phyloP scores from a whole-genome alignment of 2,113 vertebrate species.

The Mionectes macconnelli region DNA sequence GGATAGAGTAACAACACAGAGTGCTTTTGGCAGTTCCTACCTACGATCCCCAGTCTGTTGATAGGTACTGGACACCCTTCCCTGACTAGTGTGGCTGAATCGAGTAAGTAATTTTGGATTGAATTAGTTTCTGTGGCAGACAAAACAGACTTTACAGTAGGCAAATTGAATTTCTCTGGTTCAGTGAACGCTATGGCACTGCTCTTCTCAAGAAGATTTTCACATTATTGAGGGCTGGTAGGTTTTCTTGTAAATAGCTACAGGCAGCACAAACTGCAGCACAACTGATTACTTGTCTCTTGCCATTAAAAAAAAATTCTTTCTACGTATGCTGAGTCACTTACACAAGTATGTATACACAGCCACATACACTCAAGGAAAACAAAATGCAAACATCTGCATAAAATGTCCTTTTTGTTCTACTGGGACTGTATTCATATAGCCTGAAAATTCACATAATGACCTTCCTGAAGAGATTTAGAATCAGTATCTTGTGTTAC shows the following conservation, averaged over 20 bases:
- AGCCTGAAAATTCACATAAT: neutral
- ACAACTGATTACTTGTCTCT: neutral
- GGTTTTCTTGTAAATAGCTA: slow-evolving; percentile 67
- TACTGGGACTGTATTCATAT: neutral
- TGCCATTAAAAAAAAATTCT: neutral
- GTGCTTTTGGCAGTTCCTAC: slow-evolving; percentile 4
- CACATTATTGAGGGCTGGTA: slow-evolving; percentile 63
- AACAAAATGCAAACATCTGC: neutral
- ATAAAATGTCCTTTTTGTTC: neutral
- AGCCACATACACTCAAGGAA: neutral
- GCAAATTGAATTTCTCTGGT: slow-evolving; percentile 80
- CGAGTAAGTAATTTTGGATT: slow-evolving; percentile 71
- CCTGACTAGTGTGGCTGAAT: slow-evolving; percentile 52
- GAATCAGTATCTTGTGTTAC: neutral
- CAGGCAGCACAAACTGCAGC: neutral
- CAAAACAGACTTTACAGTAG: slow-evolving; percentile 75
- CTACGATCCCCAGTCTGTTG: neutral
- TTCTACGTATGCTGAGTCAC: neutral
- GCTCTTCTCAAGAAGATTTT: slow-evolving; percentile 67
- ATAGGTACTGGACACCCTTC: slow-evolving; percentile 14
- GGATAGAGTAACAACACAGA: neutral
- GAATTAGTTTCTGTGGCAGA: slow-evolving; percentile 73
- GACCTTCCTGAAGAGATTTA: neutral
- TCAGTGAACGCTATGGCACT: slow-evolving; percentile 62
- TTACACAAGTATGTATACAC: neutral